Conservation (phyloP, 2,888 invertebrate species). For the Tuberolachnus salignus region DNA sequence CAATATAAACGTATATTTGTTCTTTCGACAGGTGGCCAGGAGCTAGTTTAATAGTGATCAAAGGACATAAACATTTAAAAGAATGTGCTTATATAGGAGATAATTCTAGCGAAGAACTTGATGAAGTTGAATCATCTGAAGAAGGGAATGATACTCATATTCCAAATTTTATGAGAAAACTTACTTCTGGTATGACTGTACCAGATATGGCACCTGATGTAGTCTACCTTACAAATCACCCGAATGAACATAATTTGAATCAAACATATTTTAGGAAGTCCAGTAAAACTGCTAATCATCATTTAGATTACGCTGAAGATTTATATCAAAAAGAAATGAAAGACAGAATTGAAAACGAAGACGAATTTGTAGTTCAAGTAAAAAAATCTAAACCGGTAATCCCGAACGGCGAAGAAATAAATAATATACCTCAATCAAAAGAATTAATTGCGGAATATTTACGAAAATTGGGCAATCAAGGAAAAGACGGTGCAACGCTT, state of each 20-base stretch:
- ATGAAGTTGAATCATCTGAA: constrained; percentile 67
- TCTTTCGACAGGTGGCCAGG: constrained; percentile 71
- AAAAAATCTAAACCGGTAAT: constrained; percentile 51
- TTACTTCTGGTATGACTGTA: constrained; percentile 66
- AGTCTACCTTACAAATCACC: constrained; percentile 4
- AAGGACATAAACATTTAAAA: constrained; percentile 77
- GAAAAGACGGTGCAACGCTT: constrained; percentile 62
- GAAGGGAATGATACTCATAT: constrained; percentile 57
- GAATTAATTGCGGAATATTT: constrained; percentile 57
- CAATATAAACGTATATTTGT: background rate
- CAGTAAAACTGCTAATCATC: constrained; percentile 59
- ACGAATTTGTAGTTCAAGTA: constrained; percentile 20
- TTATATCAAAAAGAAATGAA: constrained; percentile 57
- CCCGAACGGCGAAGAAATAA: constrained; percentile 16
- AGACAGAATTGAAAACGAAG: constrained; percentile 55
- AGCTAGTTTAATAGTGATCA: constrained; percentile 76
- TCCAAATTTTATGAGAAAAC: constrained; percentile 67
- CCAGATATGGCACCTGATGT: constrained; percentile 45
- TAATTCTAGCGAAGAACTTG: constrained; percentile 77
- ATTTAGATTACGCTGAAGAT: constrained; percentile 58
- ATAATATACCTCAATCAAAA: constrained; percentile 53
- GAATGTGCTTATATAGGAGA: constrained; percentile 83
- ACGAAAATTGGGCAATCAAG: constrained; percentile 67
- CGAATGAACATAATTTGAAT: constrained; percentile 18
- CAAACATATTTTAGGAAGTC: constrained; percentile 13